Conservation (phyloP, 2,888 invertebrate species). For the Pantelozetes paolii region DNA sequence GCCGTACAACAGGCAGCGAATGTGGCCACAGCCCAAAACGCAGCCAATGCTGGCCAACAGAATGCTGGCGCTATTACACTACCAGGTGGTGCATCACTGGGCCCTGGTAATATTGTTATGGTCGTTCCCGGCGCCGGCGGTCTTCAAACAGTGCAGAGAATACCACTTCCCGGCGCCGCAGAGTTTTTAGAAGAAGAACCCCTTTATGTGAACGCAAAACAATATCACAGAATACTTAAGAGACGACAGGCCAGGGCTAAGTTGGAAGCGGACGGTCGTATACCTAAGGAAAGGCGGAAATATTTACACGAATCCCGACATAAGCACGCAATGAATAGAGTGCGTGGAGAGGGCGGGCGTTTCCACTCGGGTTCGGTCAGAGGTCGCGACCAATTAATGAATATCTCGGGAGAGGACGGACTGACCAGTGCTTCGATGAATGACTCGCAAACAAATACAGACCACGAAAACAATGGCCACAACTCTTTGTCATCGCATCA, state of each 20-base stretch:
- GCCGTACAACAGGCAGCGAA: conserved; percentile 50
- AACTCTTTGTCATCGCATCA: conserved; percentile 5
- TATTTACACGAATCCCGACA: conserved; percentile 97
- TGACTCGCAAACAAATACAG: conserved; percentile 45
- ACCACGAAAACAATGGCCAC: conserved; percentile 26
- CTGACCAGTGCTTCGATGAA: conserved; percentile 5
- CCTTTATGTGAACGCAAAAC: conserved; percentile 95
- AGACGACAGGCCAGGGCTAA: conserved; percentile 89
- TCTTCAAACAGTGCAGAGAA: conserved; percentile 52
- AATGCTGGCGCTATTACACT: conserved; percentile 46
- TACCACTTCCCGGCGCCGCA: conserved; percentile 61
- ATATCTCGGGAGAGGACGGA: not conserved
- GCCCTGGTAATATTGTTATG: conserved; percentile 49
- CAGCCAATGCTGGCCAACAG: conserved; percentile 42
- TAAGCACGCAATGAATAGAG: conserved; percentile 93
- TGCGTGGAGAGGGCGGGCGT: conserved; percentile 91
- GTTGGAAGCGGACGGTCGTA: conserved; percentile 87
- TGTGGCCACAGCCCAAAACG: conserved; percentile 39
- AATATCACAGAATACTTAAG: conserved; percentile 92
- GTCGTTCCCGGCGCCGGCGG: conserved; percentile 58
- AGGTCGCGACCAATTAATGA: not conserved
- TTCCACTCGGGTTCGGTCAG: conserved; percentile 68
- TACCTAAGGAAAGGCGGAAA: conserved; percentile 94
- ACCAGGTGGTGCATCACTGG: conserved; percentile 44
- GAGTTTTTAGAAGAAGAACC: conserved; percentile 84